Base-by-base conservation (phyloP, 2,113 vertebrate genomes). In the Macrotis lagotis region DNA sequence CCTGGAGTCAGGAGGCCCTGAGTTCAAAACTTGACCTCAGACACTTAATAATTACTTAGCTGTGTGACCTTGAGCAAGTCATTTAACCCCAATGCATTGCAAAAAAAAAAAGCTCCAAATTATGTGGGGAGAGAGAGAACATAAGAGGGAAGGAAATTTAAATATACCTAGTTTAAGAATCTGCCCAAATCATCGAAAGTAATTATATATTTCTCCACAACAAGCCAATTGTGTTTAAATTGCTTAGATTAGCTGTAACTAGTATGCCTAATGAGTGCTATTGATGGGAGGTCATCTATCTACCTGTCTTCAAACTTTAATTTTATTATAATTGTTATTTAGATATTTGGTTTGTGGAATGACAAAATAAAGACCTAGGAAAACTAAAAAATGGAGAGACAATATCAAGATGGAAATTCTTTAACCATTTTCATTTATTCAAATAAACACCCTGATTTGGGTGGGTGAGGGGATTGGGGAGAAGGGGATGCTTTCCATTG, bases 211-310 rank as follows among this genome's bases (percentile, higher is more conserved):
- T 53, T 66, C 93, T 90, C 50, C 22, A 90, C 6, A 89, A 96
- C 6, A 91, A 96, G 5, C 25, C 59, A 95, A 52, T 94, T 96
- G 96, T 94, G 92, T 97, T 95, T 93, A 94, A 96, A 93, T 91
- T 93, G 37, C 92, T 93, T 26, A 55, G 8, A 28, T 55, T 55
- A 10, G 53, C 7, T 28, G 26, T 28, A 55, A 26, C 26, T 28
- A 28, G 25, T 26, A 9, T 55, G 83, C 66, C 51, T 88, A 48
- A 92, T 50, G 53, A 55, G 53, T 90, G 53, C 51, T 94, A 66
- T 31, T 88, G 83, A 88, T 53, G n/a, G 90, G 24, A 8, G 28
- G 26, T 28, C 88, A 93, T 59, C 47, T 95, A 49, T 51, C n/a
- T 53, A 91, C 91, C 93, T 48, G 48, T 92, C n/a, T 92, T 52